Conservation (phyloP, 2,888 invertebrate species). For the Lacanobia oleracea region DNA sequence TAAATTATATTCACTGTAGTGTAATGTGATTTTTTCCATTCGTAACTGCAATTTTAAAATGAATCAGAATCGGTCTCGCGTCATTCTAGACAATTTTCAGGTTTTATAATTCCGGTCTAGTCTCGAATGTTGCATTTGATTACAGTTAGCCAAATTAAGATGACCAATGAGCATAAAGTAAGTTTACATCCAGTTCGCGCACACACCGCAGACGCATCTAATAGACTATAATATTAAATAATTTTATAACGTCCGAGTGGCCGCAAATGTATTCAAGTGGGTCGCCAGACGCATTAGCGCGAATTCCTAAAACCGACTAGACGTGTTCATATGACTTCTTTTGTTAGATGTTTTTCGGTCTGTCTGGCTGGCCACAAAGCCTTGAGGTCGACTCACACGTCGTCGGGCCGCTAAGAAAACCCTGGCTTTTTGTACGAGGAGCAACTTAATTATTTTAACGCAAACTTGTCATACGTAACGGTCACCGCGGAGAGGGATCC, state of each 20-base stretch:
- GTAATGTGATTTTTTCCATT: background rate
- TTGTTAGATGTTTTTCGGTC: constrained; percentile 79
- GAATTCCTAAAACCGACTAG: constrained; percentile 83
- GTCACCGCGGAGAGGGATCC: constrained; percentile 41
- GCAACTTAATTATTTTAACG: constrained; percentile 59
- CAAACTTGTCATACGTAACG: constrained; percentile 58
- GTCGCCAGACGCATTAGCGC: constrained; percentile 87
- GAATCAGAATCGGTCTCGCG: background rate
- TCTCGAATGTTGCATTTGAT: constrained; percentile 44
- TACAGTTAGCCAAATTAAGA: constrained; percentile 53
- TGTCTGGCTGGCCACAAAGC: constrained; percentile 72
- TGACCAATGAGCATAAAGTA: constrained; percentile 41
- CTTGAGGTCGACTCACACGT: constrained; percentile 68
- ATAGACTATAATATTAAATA: constrained; percentile 73
- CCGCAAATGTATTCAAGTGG: constrained; percentile 80
- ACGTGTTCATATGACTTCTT: constrained; percentile 79
- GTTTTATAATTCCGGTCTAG: constrained; percentile 8
- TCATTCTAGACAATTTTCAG: constrained; percentile 6
- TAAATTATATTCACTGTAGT: background rate
- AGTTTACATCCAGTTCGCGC: constrained; percentile 44
- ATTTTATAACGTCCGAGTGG: constrained; percentile 70
- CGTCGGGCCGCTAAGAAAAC: constrained; percentile 63
- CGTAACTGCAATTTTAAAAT: background rate
- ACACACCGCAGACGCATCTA: constrained; percentile 63
- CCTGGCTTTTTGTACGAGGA: constrained; percentile 57